Percentiles rank a stretch among this genome's conserved stretches.
Evolutionary conservation across 2,797 vertebrate genomes (phyloP).

Genomic region (Halcyon chelicuti): DNA sequence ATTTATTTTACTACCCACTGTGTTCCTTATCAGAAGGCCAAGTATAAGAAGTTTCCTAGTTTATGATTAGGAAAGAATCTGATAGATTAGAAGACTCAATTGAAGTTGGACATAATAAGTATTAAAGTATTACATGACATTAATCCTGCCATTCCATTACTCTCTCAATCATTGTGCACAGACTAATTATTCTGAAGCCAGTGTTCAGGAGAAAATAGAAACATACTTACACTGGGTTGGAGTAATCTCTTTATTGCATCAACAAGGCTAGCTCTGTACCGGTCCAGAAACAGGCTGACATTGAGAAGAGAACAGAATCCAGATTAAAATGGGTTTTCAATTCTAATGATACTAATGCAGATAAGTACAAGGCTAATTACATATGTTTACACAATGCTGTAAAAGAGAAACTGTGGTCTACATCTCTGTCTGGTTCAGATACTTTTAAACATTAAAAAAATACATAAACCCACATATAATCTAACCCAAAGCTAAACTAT

Average conservation of each 20-base stretch:
- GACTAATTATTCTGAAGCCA: constrained; percentile 93
- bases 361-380: constrained; percentile 88
- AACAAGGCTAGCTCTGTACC: constrained; percentile 95
- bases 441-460: constrained; percentile 19
- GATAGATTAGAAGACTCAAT: constrained; percentile 94
- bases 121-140: constrained; percentile 99
- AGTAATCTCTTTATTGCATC: constrained; percentile 99
- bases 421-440: constrained; percentile 28
- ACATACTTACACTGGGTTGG: constrained; percentile 93
- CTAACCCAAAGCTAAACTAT: neutral
- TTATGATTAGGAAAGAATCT: constrained; percentile 92
- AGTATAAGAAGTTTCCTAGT: constrained; percentile 93
- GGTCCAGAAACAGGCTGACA: constrained; percentile 97
- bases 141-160: constrained; percentile 97
- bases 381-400: constrained; percentile 72
- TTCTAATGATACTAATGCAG: constrained; percentile 84
- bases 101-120: constrained; percentile 97
- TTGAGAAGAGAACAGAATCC: constrained; percentile 81
- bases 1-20: constrained; percentile 93
- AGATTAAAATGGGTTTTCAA: constrained; percentile 87
- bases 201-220: constrained; percentile 84
- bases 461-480: neutral
- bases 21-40: constrained; percentile 92
- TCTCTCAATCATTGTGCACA: constrained; percentile 88
- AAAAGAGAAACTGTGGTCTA: constrained; percentile 65